phyloP scores from a whole-genome alignment of 2,797 vertebrate species.

The Crypturellus tataupa region DNA sequence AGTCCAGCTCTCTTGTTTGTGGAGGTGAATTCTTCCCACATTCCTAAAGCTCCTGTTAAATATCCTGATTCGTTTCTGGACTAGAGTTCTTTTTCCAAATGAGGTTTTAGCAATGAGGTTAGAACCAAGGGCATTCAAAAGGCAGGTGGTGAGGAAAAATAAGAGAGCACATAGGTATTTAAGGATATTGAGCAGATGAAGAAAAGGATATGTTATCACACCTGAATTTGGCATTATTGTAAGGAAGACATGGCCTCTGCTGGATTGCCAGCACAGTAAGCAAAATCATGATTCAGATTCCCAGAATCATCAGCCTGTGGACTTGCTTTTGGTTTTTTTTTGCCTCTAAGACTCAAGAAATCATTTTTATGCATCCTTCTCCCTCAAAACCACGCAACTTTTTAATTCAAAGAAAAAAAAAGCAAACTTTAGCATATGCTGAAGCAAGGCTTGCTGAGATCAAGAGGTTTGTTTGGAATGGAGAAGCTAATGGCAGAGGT shows the following conservation, averaged over 20 bases:
- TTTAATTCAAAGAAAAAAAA: background rate
- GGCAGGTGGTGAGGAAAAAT: background rate
- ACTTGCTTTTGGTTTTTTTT: background rate
- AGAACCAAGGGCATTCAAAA: constrained; percentile 20
- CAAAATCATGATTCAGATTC: background rate
- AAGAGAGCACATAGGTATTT: background rate
- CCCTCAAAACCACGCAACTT: background rate
- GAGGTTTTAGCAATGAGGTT: background rate
- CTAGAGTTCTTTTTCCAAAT: background rate
- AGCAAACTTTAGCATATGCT: background rate
- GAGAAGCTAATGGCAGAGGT: background rate
- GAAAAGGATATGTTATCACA: background rate
- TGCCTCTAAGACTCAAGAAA: background rate
- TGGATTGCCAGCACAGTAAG: background rate
- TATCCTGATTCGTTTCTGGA: constrained; percentile 54
- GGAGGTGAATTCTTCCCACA: constrained; percentile 38
- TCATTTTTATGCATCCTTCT: fast-evolving
- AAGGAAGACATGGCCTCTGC: background rate
- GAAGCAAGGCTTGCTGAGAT: fast-evolving
- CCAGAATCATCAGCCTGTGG: background rate
- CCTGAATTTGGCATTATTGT: background rate
- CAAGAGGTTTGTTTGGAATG: background rate
- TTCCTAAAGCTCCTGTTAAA: background rate
- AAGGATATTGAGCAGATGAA: background rate
- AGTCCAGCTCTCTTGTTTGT: background rate